A percentile compares a stretch with the other conserved stretches of the same genome.
Evolutionary conservation across 2,113 vertebrate species (phyloP).

Genomic region (Romanogobio albipinnatus): DNA sequence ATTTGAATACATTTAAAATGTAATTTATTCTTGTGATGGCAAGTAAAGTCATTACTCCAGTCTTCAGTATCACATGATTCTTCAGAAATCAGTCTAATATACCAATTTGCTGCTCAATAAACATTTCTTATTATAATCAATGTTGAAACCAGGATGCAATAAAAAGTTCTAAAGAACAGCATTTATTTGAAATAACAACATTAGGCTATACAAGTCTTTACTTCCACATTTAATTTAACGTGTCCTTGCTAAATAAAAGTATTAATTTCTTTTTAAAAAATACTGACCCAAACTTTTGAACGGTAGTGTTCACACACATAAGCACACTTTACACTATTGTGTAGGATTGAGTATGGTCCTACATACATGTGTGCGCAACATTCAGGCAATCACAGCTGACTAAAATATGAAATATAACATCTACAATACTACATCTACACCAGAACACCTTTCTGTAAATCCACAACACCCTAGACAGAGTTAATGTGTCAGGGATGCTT

Average conservation of each 20-base stretch:
- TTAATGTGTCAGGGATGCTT: slow-evolving; percentile 66
- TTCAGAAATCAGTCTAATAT: neutral
- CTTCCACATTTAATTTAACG: too few species aligned
- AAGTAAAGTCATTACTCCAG: neutral
- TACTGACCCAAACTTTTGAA: too few species aligned
- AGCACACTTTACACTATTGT: neutral
- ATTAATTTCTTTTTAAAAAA: too few species aligned
- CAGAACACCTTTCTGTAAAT: slow-evolving; percentile 63
- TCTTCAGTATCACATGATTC: neutral
- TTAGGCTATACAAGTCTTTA: neutral
- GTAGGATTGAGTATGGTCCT: neutral
- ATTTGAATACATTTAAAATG: neutral
- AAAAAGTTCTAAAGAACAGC: neutral
- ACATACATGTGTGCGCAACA: neutral
- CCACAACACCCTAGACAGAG: slow-evolving; percentile 68
- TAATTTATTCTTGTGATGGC: neutral
- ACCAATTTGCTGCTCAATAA: neutral
- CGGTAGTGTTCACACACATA: too few species aligned
- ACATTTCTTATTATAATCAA: too few species aligned
- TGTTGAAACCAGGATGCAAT: neutral
- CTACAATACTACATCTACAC: neutral
- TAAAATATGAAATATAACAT: neutral
- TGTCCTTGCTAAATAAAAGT: too few species aligned
- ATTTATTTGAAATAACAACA: neutral
- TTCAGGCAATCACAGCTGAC: neutral